Percentiles rank a stretch among this genome's conserved stretches.
These are phyloP conservation scores for Acropora yongei DNA, from an alignment of 64 coral and sea anemone species.

Conservation along the genomic window DNA sequence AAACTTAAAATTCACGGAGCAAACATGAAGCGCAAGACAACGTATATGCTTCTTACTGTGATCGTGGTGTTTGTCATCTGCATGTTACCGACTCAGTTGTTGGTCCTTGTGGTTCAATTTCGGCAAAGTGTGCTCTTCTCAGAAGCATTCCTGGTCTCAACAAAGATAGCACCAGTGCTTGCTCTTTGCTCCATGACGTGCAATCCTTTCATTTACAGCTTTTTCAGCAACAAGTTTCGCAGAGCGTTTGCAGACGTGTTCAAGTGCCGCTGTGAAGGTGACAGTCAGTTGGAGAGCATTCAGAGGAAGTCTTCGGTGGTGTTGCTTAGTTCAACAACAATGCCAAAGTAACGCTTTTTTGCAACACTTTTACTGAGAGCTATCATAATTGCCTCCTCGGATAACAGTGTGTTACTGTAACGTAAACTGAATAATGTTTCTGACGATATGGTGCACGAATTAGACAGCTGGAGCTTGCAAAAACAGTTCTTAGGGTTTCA, in stretches of 20 bases:
- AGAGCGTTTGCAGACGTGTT: conserved; percentile 79
- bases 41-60: conserved; percentile 82
- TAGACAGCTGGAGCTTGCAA: too few relatives aligned
- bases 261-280: conserved; percentile 48
- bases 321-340: conserved; percentile 8
- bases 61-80: conserved; percentile 77
- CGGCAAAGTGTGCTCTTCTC: background rate
- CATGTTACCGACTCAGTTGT: conserved; percentile 77
- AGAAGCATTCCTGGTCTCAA: background rate
- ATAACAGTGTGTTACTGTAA: too few relatives aligned
- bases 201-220: conserved; percentile 92
- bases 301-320: background rate
- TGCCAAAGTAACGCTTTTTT: background rate
- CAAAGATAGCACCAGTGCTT: conserved; percentile 10
- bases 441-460: too few relatives aligned
- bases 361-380: too few relatives aligned
- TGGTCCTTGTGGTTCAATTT: conserved; percentile 37
- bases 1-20: background rate
- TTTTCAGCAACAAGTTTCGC: conserved; percentile 89
- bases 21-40: conserved; percentile 84
- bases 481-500: too few relatives aligned
- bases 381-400: background rate
- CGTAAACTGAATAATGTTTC: background rate
- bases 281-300: background rate
- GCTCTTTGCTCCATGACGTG: conserved; percentile 63